Conservation (phyloP, 2,113 vertebrate species). For the human region GRCh38 chr1:189437001-189437500, state of each 20-base stretch:
- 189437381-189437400: conserved; percentile 4
- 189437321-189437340: neutral
- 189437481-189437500: neutral
- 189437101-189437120: conserved; percentile 52
- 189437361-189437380: neutral
- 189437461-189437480: neutral
- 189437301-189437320: neutral
- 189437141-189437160: conserved; percentile 15
- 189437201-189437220: neutral
- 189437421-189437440: neutral
- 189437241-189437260: neutral
- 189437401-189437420: neutral
- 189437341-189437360: neutral
- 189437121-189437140: conserved; percentile 22
- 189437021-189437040: neutral
- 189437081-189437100: neutral
- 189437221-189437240: conserved; percentile 53
- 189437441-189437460: neutral
- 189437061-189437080: neutral
- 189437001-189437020: neutral
- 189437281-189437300: neutral
- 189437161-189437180: conserved; percentile 50
- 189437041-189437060: neutral
- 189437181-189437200: conserved; percentile 36
- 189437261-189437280: neutral